A percentile compares a stretch with the other conserved stretches of the same genome.
These are phyloP conservation scores for Protaetia brevitarsis DNA, from an alignment of 1,140 invertebrate species.

Conservation along the genomic window DNA sequence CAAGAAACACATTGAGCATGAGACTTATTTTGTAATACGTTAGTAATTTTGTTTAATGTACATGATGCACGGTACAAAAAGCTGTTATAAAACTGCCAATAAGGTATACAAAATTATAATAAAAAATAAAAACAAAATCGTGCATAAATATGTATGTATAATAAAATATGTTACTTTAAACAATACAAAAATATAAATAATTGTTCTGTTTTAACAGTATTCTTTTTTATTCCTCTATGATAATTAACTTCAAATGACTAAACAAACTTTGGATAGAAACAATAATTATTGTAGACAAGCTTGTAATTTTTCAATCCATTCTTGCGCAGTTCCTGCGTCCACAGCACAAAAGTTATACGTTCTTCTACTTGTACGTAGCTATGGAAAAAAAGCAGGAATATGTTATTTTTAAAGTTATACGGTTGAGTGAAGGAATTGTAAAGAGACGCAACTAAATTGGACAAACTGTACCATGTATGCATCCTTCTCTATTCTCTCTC, in stretches of 20 bases:
- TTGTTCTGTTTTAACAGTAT: neutral
- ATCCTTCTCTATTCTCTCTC: no score
- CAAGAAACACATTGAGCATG: neutral
- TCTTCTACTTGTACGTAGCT: conserved; percentile 87
- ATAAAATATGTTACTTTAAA: neutral
- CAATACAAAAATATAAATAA: conserved; percentile 25
- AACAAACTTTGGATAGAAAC: conserved; percentile 16
- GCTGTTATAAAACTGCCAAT: neutral
- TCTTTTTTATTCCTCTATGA: neutral
- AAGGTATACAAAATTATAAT: neutral
- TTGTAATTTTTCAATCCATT: conserved; percentile 98
- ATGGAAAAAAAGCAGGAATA: conserved; percentile 49
- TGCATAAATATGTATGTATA: neutral
- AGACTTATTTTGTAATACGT: neutral
- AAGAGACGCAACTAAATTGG: no score
- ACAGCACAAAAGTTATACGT: conserved; percentile 93
- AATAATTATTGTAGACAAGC: conserved; percentile 72
- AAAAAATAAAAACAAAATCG: neutral
- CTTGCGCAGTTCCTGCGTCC: conserved; percentile 81
- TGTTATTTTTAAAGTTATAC: no score
- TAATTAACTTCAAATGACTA: conserved; percentile 18
- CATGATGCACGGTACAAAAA: conserved; percentile 2
- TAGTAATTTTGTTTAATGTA: neutral
- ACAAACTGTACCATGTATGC: no score
- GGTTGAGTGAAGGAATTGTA: no score